These are phyloP conservation scores for Melanotaenia pygmaea DNA, from an alignment of 2,797 vertebrate species.

Conservation along the genomic window DNA sequence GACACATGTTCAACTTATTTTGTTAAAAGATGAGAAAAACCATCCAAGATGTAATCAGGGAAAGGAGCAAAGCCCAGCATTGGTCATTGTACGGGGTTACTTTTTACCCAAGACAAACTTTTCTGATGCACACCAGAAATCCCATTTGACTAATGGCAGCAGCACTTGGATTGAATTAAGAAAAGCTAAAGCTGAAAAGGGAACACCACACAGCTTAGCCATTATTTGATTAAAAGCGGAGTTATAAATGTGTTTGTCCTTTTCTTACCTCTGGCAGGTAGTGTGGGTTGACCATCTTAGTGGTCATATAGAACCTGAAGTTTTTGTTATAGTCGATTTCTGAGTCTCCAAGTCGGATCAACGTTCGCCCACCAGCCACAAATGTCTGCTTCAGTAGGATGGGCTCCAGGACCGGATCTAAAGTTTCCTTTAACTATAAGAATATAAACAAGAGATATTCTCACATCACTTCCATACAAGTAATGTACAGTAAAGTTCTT, in stretches of 20 bases:
- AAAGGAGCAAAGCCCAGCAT: background rate
- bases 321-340: constrained; percentile 91
- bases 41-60: background rate
- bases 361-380: constrained; percentile 82
- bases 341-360: constrained; percentile 89
- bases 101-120: background rate
- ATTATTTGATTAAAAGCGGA: background rate
- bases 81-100: background rate
- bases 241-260: background rate
- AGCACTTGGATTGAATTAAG: background rate
- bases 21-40: background rate
- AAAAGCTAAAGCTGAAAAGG: background rate
- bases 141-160: background rate
- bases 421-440: constrained; percentile 85
- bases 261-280: constrained; percentile 88
- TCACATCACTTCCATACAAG: too few relatives aligned
- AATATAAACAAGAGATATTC: background rate
- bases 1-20: too few relatives aligned
- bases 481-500: too few relatives aligned
- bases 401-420: constrained; percentile 90
- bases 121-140: background rate
- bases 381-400: constrained; percentile 90
- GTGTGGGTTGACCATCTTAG: constrained; percentile 92
- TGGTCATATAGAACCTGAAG: constrained; percentile 92
- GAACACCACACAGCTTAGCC: background rate